Conservation (phyloP, 2,797 vertebrate species). For the Cryptoblepharus egeriae region DNA sequence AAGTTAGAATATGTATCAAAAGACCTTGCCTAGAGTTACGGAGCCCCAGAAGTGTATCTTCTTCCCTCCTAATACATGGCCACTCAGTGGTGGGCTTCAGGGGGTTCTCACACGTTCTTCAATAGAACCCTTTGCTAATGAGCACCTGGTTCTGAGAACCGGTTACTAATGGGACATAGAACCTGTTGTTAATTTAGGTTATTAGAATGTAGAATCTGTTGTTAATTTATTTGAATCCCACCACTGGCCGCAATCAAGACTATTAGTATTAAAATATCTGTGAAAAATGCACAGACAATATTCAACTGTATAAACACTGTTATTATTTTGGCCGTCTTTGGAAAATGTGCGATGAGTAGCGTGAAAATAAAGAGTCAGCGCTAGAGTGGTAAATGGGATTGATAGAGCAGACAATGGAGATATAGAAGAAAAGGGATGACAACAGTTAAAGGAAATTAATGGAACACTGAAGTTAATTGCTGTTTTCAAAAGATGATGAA, state of each 20-base stretch:
- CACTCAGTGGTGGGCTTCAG: too few relatives aligned
- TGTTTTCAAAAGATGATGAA: slow-evolving; percentile 22
- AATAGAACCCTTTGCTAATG: too few relatives aligned
- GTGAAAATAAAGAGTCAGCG: background rate
- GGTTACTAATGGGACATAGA: too few relatives aligned
- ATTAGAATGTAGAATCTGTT: too few relatives aligned
- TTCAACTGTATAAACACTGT: background rate
- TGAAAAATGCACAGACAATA: too few relatives aligned
- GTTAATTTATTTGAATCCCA: too few relatives aligned
- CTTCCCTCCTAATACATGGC: too few relatives aligned
- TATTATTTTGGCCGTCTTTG: background rate
- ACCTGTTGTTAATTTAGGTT: too few relatives aligned
- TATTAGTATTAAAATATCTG: too few relatives aligned
- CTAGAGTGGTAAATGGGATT: background rate
- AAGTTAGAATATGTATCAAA: background rate
- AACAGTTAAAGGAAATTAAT: slow-evolving; percentile 32
- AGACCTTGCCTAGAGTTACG: background rate
- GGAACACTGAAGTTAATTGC: slow-evolving; percentile 19
- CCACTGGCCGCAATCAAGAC: too few relatives aligned
- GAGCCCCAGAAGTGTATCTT: background rate
- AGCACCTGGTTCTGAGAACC: too few relatives aligned
- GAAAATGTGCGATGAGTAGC: accelerated
- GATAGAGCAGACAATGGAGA: background rate
- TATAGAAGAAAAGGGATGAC: slow-evolving; percentile 1
- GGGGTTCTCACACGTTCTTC: too few relatives aligned